Conservation (phyloP, 2,113 vertebrate genomes). For the Butastur rufipennis region DNA sequence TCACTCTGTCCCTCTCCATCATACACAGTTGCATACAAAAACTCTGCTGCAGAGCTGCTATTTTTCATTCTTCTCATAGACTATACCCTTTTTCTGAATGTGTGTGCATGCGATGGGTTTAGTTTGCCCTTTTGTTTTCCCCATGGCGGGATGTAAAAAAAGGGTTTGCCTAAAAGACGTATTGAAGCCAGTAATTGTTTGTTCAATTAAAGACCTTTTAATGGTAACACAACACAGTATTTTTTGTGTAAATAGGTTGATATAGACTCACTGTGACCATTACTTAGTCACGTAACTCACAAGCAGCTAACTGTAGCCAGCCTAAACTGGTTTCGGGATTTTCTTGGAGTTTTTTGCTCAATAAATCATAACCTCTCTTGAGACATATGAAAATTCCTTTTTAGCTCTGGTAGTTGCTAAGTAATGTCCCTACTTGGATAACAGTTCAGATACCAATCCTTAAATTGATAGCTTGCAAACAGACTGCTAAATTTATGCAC, state of each 20-base stretch:
- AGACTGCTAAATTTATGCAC: slow-evolving; percentile 14
- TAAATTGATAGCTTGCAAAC: slow-evolving; percentile 47
- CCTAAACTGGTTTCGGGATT: neutral
- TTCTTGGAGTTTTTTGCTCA: slow-evolving; percentile 39
- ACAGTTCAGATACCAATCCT: slow-evolving; percentile 45
- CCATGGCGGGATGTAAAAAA: neutral
- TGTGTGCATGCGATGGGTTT: rapidly evolving
- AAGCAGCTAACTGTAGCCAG: slow-evolving; percentile 16
- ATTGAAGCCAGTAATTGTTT: neutral
- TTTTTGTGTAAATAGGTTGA: neutral
- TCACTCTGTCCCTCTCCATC: neutral
- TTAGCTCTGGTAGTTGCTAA: slow-evolving; percentile 23
- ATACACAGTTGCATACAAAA: neutral
- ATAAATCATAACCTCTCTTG: slow-evolving; percentile 55
- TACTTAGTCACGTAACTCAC: slow-evolving; percentile 2
- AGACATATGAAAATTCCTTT: slow-evolving; percentile 55
- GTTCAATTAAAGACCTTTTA: neutral
- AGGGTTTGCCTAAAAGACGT: neutral
- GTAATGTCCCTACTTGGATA: slow-evolving; percentile 56
- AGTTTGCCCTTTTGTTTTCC: neutral
- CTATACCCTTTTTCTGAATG: neutral
- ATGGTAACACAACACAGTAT: neutral
- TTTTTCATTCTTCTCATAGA: neutral
- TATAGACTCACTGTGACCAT: neutral
- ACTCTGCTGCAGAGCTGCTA: neutral